These are phyloP conservation scores for Tenodera sinensis DNA, from an alignment of 2,888 invertebrate genomes.

Conservation along the genomic window DNA sequence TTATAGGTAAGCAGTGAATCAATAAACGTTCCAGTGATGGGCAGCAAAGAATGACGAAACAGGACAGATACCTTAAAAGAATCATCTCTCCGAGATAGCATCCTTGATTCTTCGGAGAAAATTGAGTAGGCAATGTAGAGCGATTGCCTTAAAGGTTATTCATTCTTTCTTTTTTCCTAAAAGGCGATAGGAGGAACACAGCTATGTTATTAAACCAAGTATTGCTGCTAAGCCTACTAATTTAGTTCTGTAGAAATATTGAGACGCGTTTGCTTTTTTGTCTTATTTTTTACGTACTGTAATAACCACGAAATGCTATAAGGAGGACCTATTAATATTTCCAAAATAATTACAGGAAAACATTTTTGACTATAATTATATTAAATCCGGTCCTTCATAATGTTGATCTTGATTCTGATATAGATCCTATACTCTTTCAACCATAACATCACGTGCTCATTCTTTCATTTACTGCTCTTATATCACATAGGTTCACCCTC, in stretches of 20 bases:
- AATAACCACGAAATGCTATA: constrained; percentile 18
- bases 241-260: constrained; percentile 1
- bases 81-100: not conserved
- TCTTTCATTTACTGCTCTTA: not conserved
- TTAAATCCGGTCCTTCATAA: constrained; percentile 21
- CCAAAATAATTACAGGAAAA: constrained; percentile 29
- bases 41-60: not conserved
- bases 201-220: constrained; percentile 9
- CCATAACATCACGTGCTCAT: not conserved
- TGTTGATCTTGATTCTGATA: constrained; percentile 26
- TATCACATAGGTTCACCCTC: not conserved
- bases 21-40: not conserved
- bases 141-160: not conserved
- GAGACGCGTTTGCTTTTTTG: constrained; percentile 1
- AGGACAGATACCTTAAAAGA: not conserved
- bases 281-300: not conserved
- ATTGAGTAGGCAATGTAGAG: not conserved
- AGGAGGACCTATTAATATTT: constrained; percentile 24
- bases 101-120: not conserved
- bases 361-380: constrained; percentile 27
- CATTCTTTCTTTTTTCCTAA: not conserved
- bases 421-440: not conserved
- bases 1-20: too few species aligned
- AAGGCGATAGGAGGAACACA: not conserved
- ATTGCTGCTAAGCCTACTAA: constrained; percentile 12